Conservation (phyloP, 2,797 vertebrate species). For the Notolepis coatsorum region DNA sequence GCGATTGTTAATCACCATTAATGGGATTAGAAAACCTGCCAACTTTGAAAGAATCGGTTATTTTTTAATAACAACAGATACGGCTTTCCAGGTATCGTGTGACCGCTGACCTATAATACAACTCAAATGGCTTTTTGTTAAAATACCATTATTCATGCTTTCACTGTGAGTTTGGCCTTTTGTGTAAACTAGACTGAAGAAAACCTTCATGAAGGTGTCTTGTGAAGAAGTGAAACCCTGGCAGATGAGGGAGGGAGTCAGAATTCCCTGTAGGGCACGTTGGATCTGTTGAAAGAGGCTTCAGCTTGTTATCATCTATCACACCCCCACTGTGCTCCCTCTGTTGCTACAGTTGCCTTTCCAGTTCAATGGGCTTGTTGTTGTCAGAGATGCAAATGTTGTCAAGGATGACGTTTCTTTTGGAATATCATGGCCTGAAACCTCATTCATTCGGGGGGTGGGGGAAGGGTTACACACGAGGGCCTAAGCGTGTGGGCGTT, state of each 20-base stretch:
- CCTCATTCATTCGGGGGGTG: slow-evolving; percentile 57
- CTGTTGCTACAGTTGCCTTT: slow-evolving; percentile 61
- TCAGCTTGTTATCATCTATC: slow-evolving; percentile 52
- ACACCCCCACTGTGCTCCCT: slow-evolving; percentile 60
- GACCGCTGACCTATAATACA: slow-evolving; percentile 7
- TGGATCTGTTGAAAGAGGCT: slow-evolving; percentile 44
- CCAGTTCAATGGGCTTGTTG: slow-evolving; percentile 71
- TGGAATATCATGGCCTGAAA: slow-evolving; percentile 65
- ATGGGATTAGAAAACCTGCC: no score
- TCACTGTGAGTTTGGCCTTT: slow-evolving; percentile 22
- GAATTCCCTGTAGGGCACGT: slow-evolving; percentile 40
- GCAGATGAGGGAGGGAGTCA: slow-evolving; percentile 25
- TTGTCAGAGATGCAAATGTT: slow-evolving; percentile 76
- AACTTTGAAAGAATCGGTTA: no score
- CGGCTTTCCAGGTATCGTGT: slow-evolving; percentile 20
- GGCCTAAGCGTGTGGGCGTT: slow-evolving; percentile 51
- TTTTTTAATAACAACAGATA: slow-evolving; percentile 31
- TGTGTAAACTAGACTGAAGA: slow-evolving; percentile 7
- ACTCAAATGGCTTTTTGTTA: slow-evolving; percentile 4
- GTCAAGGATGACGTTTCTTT: slow-evolving; percentile 64
- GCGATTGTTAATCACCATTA: no score
- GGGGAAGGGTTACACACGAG: no score
- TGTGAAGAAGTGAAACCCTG: slow-evolving; percentile 30
- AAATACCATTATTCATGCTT: slow-evolving; percentile 1
- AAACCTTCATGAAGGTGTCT: slow-evolving; percentile 49